These are phyloP conservation scores for Acanthurus leucopareius DNA, from an alignment of 2,797 vertebrate genomes.

Conservation along the genomic window DNA sequence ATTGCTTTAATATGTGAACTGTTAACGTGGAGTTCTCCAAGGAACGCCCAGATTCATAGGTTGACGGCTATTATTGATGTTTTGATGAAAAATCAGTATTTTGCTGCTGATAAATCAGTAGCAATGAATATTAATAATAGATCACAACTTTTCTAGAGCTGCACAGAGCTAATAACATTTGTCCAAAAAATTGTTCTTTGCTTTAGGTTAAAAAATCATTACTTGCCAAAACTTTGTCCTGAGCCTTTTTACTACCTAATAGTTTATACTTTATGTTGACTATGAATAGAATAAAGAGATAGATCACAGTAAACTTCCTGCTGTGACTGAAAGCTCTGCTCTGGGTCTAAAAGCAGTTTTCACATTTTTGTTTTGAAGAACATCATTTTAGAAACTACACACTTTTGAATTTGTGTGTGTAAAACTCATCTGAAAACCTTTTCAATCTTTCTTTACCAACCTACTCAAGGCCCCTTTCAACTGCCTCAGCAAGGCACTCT, in stretches of 20 bases:
- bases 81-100: constrained; percentile 36
- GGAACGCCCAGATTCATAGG: constrained; percentile 24
- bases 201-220: constrained; percentile 21
- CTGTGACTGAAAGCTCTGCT: constrained; percentile 18
- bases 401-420: constrained; percentile 9
- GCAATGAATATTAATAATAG: constrained; percentile 30
- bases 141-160: constrained; percentile 23
- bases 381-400: constrained; percentile 17
- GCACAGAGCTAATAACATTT: constrained; percentile 18
- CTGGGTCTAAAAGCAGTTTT: constrained; percentile 17
- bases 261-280: background rate
- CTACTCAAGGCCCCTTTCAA: constrained; percentile 83
- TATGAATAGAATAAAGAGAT: constrained; percentile 17
- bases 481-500: constrained; percentile 85
- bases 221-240: constrained; percentile 1
- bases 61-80: constrained; percentile 36
- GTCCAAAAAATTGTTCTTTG: background rate
- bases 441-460: constrained; percentile 24
- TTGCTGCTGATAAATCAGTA: constrained; percentile 31
- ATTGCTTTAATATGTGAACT: constrained; percentile 25
- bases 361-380: constrained; percentile 10
- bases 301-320: constrained; percentile 21
- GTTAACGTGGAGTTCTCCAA: constrained; percentile 35
- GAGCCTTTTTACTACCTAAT: constrained; percentile 11
- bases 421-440: constrained; percentile 22